Conservation (phyloP, 1,140 invertebrate genomes). For the Tetramorium parvispinum region DNA sequence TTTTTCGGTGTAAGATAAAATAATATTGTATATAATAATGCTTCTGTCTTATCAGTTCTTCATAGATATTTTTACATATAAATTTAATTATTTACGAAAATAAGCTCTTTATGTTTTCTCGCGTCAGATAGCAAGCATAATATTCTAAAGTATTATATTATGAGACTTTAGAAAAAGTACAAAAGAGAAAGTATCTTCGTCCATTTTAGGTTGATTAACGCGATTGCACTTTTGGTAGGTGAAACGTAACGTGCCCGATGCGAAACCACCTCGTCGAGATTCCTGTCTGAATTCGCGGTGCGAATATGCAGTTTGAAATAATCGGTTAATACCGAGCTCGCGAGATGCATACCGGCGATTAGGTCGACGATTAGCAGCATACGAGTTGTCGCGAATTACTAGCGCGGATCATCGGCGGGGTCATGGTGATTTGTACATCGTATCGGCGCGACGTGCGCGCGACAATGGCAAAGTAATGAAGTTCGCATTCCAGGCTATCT, state of each 20-base stretch:
- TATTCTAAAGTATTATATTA: background rate
- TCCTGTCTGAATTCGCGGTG: background rate
- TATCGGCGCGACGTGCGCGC: conserved; percentile 8
- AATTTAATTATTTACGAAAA: background rate
- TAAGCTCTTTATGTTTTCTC: background rate
- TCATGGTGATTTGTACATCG: conserved; percentile 38
- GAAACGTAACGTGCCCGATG: background rate
- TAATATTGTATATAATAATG: background rate
- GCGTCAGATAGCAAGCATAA: background rate
- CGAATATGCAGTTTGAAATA: conserved; percentile 1
- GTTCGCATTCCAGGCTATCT: conserved; percentile 64
- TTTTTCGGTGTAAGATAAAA: background rate
- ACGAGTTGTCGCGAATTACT: conserved; percentile 29
- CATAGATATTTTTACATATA: background rate
- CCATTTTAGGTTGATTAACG: background rate
- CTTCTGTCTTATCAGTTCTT: background rate
- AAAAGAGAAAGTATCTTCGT: background rate
- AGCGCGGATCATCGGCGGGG: background rate
- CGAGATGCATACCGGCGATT: conserved; percentile 16
- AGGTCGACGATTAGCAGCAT: conserved; percentile 24
- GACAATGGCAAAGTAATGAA: conserved; percentile 41
- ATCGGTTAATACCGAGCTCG: background rate
- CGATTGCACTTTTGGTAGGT: background rate
- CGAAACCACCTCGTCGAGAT: background rate
- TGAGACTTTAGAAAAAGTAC: background rate